Percentiles rank a stretch among this genome's conserved stretches.
These are phyloP conservation scores for Mus minutoides DNA, from an alignment of 2,797 vertebrate genomes.

Conservation along the genomic window DNA sequence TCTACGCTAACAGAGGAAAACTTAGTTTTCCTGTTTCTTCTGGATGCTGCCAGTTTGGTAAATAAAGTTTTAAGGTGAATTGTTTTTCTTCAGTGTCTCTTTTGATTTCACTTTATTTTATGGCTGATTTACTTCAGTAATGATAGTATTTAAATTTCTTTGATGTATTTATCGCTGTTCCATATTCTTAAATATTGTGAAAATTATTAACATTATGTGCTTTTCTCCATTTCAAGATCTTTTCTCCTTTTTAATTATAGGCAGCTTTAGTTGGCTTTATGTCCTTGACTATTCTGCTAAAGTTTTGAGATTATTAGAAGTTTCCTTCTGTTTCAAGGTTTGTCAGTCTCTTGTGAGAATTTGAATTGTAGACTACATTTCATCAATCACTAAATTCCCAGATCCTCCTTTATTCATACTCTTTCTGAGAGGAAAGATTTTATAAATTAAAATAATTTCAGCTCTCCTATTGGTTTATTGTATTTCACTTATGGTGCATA, in stretches of 20 bases:
- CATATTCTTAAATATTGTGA: neutral
- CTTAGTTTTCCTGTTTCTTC: neutral
- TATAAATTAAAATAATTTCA: neutral
- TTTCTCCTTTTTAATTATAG: neutral
- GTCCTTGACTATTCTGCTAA: neutral
- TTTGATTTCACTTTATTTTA: slow-evolving; percentile 1
- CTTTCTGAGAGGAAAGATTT: neutral
- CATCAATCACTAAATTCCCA: neutral
- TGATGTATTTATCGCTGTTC: neutral
- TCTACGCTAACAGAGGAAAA: neutral
- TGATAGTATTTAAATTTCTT: neutral
- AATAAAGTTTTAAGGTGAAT: neutral
- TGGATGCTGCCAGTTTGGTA: neutral
- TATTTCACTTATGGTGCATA: neutral
- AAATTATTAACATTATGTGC: neutral
- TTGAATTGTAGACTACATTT: neutral
- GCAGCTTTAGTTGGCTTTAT: neutral
- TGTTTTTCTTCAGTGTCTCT: neutral
- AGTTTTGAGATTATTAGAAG: neutral
- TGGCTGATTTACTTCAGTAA: neutral
- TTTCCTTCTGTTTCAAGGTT: neutral
- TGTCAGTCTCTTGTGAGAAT: neutral
- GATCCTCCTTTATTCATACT: neutral
- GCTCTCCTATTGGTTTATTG: neutral
- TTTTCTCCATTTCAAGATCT: neutral